Conservation (phyloP, 2,888 invertebrate species). For the Labia minor region DNA sequence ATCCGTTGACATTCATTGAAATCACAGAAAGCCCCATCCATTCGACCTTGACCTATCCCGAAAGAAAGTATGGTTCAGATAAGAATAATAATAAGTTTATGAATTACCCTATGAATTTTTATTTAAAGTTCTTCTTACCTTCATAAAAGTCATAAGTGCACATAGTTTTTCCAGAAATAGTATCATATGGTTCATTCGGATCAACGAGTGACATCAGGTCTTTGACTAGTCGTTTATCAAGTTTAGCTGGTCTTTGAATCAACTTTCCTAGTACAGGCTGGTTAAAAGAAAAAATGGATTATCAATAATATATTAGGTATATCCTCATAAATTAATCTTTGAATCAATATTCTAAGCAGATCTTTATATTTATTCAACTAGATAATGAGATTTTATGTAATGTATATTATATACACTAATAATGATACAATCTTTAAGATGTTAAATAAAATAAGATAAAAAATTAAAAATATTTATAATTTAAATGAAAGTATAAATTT, state of each 20-base stretch:
- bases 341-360: not conserved
- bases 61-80: not conserved
- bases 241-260: slow-evolving; percentile 66
- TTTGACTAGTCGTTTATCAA: slow-evolving; percentile 68
- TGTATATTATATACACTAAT: no score
- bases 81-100: not conserved
- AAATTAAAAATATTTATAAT: no score
- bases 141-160: slow-evolving; percentile 98
- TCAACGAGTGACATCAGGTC: slow-evolving; percentile 67
- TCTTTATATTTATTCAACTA: not conserved
- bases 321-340: not conserved
- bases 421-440: no score
- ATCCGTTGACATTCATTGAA: slow-evolving; percentile 83
- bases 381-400: no score
- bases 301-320: not conserved
- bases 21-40: slow-evolving; percentile 95
- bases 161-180: slow-evolving; percentile 84
- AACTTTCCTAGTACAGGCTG: slow-evolving; percentile 78
- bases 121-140: slow-evolving; percentile 43
- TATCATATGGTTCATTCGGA: slow-evolving; percentile 73
- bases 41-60: slow-evolving; percentile 70
- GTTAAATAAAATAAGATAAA: no score
- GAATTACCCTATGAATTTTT: no score
- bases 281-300: slow-evolving; percentile 27
- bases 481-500: no score